These are phyloP conservation scores for Rhincodon typus DNA, from an alignment of 2,797 vertebrate species.

Conservation along the genomic window DNA sequence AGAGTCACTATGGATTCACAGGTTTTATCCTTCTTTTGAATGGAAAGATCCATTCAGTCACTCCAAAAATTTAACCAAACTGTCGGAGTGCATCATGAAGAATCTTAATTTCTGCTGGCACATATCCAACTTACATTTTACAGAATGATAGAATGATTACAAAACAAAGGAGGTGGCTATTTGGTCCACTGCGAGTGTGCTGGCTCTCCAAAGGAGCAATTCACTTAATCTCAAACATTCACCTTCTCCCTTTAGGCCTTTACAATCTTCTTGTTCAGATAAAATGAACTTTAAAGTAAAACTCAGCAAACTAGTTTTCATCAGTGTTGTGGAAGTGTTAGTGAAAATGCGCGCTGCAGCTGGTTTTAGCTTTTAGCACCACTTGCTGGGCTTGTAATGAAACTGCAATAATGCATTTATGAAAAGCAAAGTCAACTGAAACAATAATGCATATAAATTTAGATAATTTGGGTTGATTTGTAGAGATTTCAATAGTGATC, in stretches of 20 bases:
- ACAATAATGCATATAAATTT: neutral
- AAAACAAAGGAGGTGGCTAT: no score
- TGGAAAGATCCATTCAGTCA: neutral
- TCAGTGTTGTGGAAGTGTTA: neutral
- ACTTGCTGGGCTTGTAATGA: neutral
- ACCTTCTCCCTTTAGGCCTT: neutral
- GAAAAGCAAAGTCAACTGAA: neutral
- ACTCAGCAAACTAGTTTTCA: neutral
- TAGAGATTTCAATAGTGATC: neutral
- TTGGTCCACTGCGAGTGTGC: neutral
- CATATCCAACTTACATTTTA: neutral
- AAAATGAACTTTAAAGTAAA: neutral
- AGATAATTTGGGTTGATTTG: neutral
- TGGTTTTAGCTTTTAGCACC: neutral
- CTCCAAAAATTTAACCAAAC: neutral
- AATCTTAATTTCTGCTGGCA: neutral
- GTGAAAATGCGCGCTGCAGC: neutral
- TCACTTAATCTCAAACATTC: neutral
- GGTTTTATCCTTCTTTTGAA: neutral
- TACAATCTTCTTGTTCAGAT: neutral
- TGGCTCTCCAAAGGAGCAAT: neutral
- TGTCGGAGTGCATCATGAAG: neutral
- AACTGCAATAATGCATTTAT: neutral
- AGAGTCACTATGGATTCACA: neutral
- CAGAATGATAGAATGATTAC: neutral